Base-by-base conservation (phyloP, 2,113 vertebrate species). In the Siphamia tubifer region DNA sequence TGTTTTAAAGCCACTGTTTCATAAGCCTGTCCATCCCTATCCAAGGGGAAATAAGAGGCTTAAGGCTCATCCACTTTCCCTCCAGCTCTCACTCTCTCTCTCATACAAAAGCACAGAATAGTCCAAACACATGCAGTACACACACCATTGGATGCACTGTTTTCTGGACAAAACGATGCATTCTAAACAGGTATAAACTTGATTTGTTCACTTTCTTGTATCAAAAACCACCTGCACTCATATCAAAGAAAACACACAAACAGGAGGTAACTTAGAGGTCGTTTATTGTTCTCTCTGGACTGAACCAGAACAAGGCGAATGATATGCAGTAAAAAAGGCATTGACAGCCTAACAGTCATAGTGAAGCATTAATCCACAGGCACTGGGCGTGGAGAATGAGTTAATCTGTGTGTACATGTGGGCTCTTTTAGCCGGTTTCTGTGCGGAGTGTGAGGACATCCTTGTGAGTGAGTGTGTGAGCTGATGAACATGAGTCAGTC, bases 301-400 rank as follows among this genome's bases (percentile, higher is more conserved):
- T 65, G 45, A 31, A 70, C 84, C 82, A 74, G 77, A 88, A 76
- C 84, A 86, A 90, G 87, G 88, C 82, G 31, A 84, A 86, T 84
- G 82, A 88, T 88, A 89, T 83, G 83, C 87, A 81, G 70, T 86
- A 91, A 83, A 90, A 88, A 92, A 88, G 81, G 87, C 83, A 76
- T 81, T 42, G 44, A 76, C 54, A 84, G 68, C 77, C 81, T 70
- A 86, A 89, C 82, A 86, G 89, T 89, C 84, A 56, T 74, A 76
- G 72, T 84, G 83, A 86, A 83, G 72, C 70, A 42, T 79, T 65
- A 70, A 74, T 86, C 83, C 83, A 90, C 89, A 92, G 89, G 91
- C 88, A 91, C 86, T 67, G 54, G 66, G 79, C 77, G 62, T 69
- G 73, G 78, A 79, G 71, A 35, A 56, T 56, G 57, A 65, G 48